These are phyloP conservation scores for Macrophya alboannulata DNA, from an alignment of 2,888 invertebrate species.

Conservation along the genomic window DNA sequence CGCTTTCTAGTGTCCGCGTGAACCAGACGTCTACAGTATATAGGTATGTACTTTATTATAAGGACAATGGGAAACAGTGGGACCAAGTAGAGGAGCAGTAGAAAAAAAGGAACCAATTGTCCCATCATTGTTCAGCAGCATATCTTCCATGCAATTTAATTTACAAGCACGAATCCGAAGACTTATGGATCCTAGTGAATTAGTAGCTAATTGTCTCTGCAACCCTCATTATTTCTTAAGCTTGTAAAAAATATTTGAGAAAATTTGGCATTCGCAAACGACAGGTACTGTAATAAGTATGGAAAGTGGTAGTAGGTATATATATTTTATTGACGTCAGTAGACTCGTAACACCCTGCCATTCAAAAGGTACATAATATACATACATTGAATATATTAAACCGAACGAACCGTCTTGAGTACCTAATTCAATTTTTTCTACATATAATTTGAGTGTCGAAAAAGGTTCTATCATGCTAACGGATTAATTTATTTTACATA, in stretches of 20 bases:
- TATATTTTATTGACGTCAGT: constrained; percentile 19
- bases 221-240: not conserved
- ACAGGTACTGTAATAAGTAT: not conserved
- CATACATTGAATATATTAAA: not conserved
- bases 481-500: not conserved
- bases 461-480: not conserved
- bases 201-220: not conserved
- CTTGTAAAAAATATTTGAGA: not conserved
- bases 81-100: not conserved
- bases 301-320: not conserved
- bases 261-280: not conserved
- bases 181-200: not conserved
- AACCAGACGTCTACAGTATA: constrained; percentile 18
- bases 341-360: not conserved
- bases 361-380: not conserved
- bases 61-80: constrained; percentile 25
- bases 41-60: not conserved
- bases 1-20: constrained; percentile 51
- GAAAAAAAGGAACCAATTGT: not conserved
- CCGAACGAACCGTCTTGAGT: not conserved
- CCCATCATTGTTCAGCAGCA: not conserved
- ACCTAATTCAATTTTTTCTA: not conserved
- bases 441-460: not conserved
- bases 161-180: not conserved
- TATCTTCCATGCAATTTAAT: not conserved